Evolutionary conservation across 2,113 vertebrate genomes (phyloP).

Genomic region (Polyodon spathula): DNA sequence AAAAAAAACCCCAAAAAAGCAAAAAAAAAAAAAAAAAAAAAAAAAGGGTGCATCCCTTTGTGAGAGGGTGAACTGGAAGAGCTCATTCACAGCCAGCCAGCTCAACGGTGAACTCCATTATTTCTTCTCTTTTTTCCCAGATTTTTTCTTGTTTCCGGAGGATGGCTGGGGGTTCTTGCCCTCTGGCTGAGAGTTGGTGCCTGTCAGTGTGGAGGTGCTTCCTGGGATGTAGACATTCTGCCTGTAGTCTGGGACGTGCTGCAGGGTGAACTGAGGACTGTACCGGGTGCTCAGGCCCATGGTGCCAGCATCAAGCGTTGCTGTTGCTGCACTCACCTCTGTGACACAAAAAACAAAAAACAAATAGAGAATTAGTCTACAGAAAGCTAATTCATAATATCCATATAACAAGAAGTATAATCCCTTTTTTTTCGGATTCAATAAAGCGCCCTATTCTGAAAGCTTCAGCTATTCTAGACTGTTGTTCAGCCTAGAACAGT

Average conservation of each 20-base stretch:
- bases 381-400: not conserved
- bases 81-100: not conserved
- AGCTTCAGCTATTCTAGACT: too few relatives aligned
- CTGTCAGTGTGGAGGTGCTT: conserved; percentile 83
- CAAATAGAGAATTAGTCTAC: conserved; percentile 10
- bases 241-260: conserved; percentile 91
- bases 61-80: conserved; percentile 41
- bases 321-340: conserved; percentile 85
- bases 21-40: conserved; percentile 9
- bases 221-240: conserved; percentile 98
- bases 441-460: too few relatives aligned
- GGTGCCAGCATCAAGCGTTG: conserved; percentile 77
- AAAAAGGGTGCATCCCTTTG: not conserved
- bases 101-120: conserved; percentile 45
- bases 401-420: too few relatives aligned
- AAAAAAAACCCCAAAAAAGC: conserved; percentile 14
- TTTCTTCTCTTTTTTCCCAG: conserved; percentile 97
- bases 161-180: conserved; percentile 61
- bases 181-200: conserved; percentile 61
- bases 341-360: conserved; percentile 22
- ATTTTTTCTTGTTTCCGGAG: conserved; percentile 90
- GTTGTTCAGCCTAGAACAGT: too few relatives aligned
- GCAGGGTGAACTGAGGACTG: conserved; percentile 92
- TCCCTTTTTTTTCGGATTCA: too few relatives aligned
- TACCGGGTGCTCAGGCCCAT: conserved; percentile 94